A percentile compares a stretch with the other conserved stretches of the same genome.
Conservation (phyloP, 2,888 invertebrate species). For the Nasonia oneida region DNA sequence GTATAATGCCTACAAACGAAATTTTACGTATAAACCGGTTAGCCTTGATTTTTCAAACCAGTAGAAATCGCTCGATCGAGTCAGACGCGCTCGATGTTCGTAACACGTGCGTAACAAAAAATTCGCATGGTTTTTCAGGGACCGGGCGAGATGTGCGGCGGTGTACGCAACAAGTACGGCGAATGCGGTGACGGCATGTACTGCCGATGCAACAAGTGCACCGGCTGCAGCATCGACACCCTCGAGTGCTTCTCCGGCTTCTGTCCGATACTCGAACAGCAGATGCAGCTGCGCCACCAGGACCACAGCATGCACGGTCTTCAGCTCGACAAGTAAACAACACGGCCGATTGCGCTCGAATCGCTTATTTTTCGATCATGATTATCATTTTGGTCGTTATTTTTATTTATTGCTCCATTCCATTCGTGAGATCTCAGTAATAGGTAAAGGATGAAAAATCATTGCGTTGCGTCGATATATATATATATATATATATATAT, state of each 20-base stretch:
- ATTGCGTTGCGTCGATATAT: slow-evolving; percentile 31
- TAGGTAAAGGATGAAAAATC: slow-evolving; percentile 50
- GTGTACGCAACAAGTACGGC: slow-evolving; percentile 74
- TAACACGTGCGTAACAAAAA: neutral
- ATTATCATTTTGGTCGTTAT: neutral
- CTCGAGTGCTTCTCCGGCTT: slow-evolving; percentile 67
- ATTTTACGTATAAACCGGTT: no score
- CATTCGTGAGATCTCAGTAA: slow-evolving; percentile 65
- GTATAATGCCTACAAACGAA: no score
- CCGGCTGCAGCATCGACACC: slow-evolving; percentile 76
- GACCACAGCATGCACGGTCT: slow-evolving; percentile 61
- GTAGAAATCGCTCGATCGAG: neutral
- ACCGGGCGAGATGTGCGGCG: slow-evolving; percentile 78
- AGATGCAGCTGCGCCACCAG: slow-evolving; percentile 61
- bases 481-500: no score
- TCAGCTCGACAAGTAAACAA: slow-evolving; percentile 65
- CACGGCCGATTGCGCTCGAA: neutral
- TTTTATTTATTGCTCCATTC: slow-evolving; percentile 43
- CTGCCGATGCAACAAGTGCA: slow-evolving; percentile 77
- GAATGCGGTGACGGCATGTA: slow-evolving; percentile 77
- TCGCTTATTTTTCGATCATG: neutral
- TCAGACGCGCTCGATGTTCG: neutral
- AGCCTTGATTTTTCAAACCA: no score
- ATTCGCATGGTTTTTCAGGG: slow-evolving; percentile 71
- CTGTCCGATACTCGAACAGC: slow-evolving; percentile 67